A percentile compares a stretch with the other conserved stretches of the same genome.
Conservation (phyloP, 2,113 vertebrate species). For the Lanius collurio region DNA sequence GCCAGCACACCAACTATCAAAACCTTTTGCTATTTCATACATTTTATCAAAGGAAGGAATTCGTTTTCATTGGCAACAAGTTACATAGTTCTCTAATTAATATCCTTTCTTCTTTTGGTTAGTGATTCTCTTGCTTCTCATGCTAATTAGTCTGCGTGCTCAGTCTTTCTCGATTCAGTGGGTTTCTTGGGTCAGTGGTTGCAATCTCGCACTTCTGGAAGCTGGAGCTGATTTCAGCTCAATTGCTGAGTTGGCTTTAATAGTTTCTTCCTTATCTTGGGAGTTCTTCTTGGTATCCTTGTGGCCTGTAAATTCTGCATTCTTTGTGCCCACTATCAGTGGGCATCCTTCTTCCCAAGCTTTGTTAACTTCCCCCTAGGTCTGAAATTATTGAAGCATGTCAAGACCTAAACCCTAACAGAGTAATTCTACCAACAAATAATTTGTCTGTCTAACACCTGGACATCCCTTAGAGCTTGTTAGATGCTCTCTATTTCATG, state of each 20-base stretch:
- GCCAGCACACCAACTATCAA: not conserved
- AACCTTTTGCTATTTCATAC: not conserved
- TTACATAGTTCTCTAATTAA: not conserved
- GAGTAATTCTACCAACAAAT: not conserved
- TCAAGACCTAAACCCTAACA: not conserved
- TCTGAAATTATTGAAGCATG: not conserved
- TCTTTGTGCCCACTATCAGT: not conserved
- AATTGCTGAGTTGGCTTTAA: not conserved
- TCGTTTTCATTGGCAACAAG: not conserved
- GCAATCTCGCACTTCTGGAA: not conserved
- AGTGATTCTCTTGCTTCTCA: not conserved
- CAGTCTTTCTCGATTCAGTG: not conserved
- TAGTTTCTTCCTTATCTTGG: not conserved
- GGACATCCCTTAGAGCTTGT: not conserved
- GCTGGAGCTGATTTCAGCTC: not conserved
- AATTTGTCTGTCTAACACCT: not conserved
- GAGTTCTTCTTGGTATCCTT: not conserved
- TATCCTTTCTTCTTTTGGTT: not conserved
- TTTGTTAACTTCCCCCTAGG: not conserved
- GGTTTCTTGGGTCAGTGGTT: not conserved
- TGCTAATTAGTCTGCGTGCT: not conserved
- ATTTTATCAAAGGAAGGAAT: not conserved
- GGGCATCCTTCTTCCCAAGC: not conserved
- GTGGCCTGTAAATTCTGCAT: not conserved
- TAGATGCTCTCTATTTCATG: not conserved